Evolutionary conservation across 2,797 vertebrate genomes (phyloP).

Genomic region (Chrosomus eos): DNA sequence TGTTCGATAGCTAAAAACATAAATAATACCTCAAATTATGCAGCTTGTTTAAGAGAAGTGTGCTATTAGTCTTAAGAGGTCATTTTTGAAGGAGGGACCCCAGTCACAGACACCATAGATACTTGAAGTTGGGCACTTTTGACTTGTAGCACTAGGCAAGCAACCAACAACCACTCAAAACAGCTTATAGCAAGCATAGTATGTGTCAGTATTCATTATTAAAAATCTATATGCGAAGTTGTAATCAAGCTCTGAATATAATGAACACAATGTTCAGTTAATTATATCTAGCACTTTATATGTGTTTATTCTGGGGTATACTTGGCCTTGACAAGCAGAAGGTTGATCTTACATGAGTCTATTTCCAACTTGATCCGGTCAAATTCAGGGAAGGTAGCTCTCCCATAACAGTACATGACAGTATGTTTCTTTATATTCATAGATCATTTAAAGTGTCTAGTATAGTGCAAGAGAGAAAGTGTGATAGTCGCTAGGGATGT

Average conservation of each 20-base stretch:
- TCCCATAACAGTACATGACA: neutral
- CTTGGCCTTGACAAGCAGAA: neutral
- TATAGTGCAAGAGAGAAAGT: neutral
- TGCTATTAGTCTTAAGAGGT: neutral
- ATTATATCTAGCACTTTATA: slow-evolving; percentile 8
- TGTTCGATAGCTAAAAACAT: too few species aligned
- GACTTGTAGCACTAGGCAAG: neutral
- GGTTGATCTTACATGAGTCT: neutral
- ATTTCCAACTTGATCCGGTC: slow-evolving; percentile 23
- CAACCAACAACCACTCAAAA: neutral
- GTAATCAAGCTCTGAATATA: neutral
- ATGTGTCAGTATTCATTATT: neutral
- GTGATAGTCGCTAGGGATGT: neutral
- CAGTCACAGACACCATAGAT: neutral
- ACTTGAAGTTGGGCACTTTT: neutral
- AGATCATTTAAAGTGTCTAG: neutral
- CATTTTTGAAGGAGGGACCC: neutral
- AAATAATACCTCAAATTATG: neutral
- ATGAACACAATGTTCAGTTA: neutral
- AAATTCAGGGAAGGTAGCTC: neutral
- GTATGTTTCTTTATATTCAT: neutral
- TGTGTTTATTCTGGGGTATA: neutral
- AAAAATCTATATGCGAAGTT: neutral
- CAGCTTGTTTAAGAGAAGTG: neutral
- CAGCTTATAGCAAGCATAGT: neutral